Evolutionary conservation across 53 echinoderm and acorn worm species (phyloP).

Genomic region (Pentamera pediparva): DNA sequence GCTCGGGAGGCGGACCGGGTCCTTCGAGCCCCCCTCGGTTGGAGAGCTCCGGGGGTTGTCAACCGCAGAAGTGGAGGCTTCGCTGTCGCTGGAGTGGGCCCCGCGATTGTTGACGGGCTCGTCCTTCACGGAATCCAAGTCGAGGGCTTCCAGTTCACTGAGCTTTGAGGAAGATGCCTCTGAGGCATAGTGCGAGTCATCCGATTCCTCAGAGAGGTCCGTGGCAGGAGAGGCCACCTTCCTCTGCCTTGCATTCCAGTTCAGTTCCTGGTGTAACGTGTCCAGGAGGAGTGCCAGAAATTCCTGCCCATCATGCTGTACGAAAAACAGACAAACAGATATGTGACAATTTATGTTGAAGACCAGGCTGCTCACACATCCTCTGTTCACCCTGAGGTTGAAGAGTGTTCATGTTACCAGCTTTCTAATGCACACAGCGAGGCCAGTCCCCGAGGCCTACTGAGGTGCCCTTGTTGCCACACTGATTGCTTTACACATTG

Average conservation of each 20-base stretch:
- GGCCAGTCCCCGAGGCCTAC: too few species aligned
- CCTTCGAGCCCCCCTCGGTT: constrained; percentile 30
- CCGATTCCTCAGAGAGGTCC: constrained; percentile 86
- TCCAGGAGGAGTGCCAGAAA: constrained; percentile 92
- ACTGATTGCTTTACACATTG: too few species aligned
- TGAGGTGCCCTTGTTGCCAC: too few species aligned
- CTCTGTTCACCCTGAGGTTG: too few species aligned
- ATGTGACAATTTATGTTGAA: not conserved
- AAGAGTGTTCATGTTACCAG: too few species aligned
- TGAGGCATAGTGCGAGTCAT: constrained; percentile 89
- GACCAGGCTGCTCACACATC: too few species aligned
- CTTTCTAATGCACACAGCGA: too few species aligned
- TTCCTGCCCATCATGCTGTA: constrained; percentile 97
- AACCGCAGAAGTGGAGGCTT: not conserved
- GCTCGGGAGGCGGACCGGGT: constrained; percentile 63
- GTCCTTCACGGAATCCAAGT: constrained; percentile 85
- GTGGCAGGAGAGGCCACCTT: constrained; percentile 80
- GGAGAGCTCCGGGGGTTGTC: constrained; percentile 12
- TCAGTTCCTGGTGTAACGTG: constrained; percentile 88
- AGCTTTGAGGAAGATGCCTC: constrained; percentile 95
- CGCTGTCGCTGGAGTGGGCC: constrained; percentile 1
- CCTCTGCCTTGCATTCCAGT: constrained; percentile 57
- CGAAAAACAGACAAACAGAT: not conserved
- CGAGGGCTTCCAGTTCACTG: constrained; percentile 85
- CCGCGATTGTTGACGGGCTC: constrained; percentile 54